Percentiles rank a stretch among this genome's conserved stretches.
phyloP scores from a whole-genome alignment of 2,797 vertebrate genomes.

The Scarus forsteni region DNA sequence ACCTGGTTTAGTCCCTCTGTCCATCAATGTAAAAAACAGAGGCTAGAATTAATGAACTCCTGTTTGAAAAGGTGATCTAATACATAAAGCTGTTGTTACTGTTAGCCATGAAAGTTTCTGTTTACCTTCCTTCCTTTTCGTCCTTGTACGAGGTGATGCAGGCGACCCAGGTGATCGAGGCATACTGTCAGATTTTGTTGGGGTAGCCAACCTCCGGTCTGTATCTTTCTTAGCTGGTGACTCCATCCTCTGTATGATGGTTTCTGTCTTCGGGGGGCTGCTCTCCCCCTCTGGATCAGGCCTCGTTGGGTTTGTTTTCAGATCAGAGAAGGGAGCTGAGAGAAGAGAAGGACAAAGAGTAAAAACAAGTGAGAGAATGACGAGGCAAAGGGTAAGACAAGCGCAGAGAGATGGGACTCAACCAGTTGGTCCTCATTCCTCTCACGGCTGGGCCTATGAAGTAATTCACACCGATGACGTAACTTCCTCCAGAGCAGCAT shows the following conservation, averaged over 20 bases:
- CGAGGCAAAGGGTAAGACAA: slow-evolving; percentile 24
- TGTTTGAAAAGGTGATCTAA: no score
- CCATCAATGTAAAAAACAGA: no score
- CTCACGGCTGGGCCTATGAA: slow-evolving; percentile 19
- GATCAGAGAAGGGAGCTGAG: slow-evolving; percentile 61
- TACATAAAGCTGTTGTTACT: no score
- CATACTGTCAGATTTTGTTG: slow-evolving; percentile 68
- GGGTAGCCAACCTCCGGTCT: slow-evolving; percentile 51
- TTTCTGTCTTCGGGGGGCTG: slow-evolving; percentile 60
- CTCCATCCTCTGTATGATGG: slow-evolving; percentile 50
- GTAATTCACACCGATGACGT: slow-evolving; percentile 31
- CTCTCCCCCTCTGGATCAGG: slow-evolving; percentile 76
- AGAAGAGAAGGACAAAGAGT: slow-evolving; percentile 42
- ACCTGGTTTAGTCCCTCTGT: no score
- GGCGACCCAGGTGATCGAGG: slow-evolving; percentile 69
- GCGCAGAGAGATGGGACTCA: slow-evolving; percentile 38
- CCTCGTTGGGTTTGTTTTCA: slow-evolving; percentile 52
- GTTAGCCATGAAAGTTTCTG: neutral
- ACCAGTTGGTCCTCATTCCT: slow-evolving; percentile 79
- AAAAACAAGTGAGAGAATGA: slow-evolving; percentile 44
- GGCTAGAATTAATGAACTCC: no score
- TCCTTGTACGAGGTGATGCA: slow-evolving; percentile 60
- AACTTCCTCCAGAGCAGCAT: slow-evolving; percentile 19
- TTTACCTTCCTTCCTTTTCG: slow-evolving; percentile 78
- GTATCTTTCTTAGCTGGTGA: slow-evolving; percentile 67